Evolutionary conservation across 2,888 invertebrate species (phyloP), one percentile per base, ranked within the genome.

Genomic region (Protodeltote pygarga): DNA sequence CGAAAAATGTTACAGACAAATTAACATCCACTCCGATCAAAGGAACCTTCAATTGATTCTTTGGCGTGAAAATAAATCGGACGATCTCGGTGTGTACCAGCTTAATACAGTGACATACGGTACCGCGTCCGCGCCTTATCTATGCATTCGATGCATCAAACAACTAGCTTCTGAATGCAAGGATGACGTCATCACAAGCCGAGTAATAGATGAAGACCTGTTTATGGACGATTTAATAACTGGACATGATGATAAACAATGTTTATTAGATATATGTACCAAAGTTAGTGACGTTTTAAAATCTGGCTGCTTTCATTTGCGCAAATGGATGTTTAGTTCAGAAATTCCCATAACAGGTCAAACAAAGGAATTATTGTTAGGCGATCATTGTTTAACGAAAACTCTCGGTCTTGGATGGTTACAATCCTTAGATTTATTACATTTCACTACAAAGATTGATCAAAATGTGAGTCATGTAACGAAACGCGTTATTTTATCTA

Each of bases 121-220:
- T n/a, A n/a, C n/a, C n/a, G 20, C 38, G 9, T 38, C 19, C 16
- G 37, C 27, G 14, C 27, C 37, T 11, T 28, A 39, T 3, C 14
- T 29, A 9, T 27, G 37, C n/a, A 19, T 37, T 16, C 37, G 37
- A 9, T 37, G 37, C 27, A 37, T 37, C 24, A 37, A n/a, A 27
- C 27, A 28, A 10, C 27, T 38, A 10, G 37, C 27, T n/a, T 14
- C 19, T 2, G 28, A 25, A 31, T 47, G 10, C 14, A 20, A 23
- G 9, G 25, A 37, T 20, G 19, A 37, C 27, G 37, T 27, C 27
- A 37, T 37, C 27, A 37, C 27, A 10, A 27, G 14, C 3, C 37
- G 11, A 5, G 9, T 37, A 2, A 37, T 37, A 10, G 19, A 25
- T 13, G n/a, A 37, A 37, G 25, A 37, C 19, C 5, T 27, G 17